These are phyloP conservation scores for Tamias sibiricus DNA, from an alignment of 2,113 vertebrate species.

Conservation along the genomic window DNA sequence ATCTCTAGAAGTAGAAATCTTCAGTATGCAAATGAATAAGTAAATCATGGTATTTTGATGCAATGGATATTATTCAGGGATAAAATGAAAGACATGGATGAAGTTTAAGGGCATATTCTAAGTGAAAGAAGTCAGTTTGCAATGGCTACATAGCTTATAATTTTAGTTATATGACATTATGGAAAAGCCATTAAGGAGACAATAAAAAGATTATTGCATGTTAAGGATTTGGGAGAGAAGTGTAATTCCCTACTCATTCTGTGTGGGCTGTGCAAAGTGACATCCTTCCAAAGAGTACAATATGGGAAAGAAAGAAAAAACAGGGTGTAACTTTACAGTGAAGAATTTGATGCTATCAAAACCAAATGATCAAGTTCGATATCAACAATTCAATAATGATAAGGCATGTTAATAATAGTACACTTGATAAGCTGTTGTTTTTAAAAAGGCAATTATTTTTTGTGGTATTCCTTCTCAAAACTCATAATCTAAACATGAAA, in stretches of 20 bases:
- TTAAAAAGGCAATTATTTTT: not conserved
- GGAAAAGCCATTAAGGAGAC: not conserved
- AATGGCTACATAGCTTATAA: not conserved
- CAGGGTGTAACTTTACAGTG: not conserved
- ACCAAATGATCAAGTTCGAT: not conserved
- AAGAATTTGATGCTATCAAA: not conserved
- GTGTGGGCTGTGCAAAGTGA: not conserved
- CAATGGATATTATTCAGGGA: not conserved
- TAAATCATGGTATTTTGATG: not conserved
- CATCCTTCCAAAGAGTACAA: not conserved
- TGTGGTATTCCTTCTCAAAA: not conserved
- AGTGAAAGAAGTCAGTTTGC: not conserved
- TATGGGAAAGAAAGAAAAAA: not conserved
- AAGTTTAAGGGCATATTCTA: not conserved
- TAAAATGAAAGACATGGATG: not conserved
- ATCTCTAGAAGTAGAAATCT: not conserved
- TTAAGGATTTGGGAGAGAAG: not conserved
- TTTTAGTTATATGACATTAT: not conserved
- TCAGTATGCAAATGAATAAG: not conserved
- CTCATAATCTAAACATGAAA: not conserved
- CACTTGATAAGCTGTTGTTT: not conserved
- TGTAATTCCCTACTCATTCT: not conserved
- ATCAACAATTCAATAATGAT: not conserved
- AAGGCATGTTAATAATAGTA: not conserved
- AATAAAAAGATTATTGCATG: not conserved